These are phyloP conservation scores for Drosophila kanekoi DNA, from an alignment of 2,888 invertebrate genomes.

Conservation along the genomic window DNA sequence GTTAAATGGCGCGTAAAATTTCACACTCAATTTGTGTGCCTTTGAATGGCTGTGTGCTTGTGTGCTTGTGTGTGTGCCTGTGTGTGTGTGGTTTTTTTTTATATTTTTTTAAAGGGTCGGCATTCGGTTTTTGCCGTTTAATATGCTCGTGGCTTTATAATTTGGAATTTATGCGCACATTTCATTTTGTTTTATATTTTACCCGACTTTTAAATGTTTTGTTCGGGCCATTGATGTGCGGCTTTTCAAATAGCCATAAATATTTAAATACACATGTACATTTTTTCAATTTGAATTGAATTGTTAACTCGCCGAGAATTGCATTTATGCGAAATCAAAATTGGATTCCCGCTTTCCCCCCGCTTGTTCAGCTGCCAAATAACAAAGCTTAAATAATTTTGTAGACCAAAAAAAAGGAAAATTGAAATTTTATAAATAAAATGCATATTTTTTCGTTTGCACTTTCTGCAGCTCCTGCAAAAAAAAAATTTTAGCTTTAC, in stretches of 20 bases:
- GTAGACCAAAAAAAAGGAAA: slow-evolving; percentile 6
- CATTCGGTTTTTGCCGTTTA: slow-evolving; percentile 35
- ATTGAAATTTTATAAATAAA: slow-evolving; percentile 28
- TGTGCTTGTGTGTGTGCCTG: slow-evolving; percentile 7
- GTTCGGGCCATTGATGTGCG: slow-evolving; percentile 31
- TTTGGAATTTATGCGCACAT: slow-evolving; percentile 67
- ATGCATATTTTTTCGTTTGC: slow-evolving; percentile 11
- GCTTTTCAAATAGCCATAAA: slow-evolving; percentile 26
- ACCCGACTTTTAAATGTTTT: slow-evolving; percentile 25
- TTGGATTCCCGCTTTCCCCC: slow-evolving; percentile 13
- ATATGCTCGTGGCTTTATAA: slow-evolving; percentile 60
- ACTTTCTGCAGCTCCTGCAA: slow-evolving; percentile 1
- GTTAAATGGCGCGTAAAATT: slow-evolving; percentile 76
- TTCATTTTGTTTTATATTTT: slow-evolving; percentile 11
- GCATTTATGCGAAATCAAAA: slow-evolving; percentile 11
- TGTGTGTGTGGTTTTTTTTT: slow-evolving; percentile 13
- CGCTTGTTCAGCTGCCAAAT: slow-evolving; percentile 10
- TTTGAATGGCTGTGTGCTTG: slow-evolving; percentile 13
- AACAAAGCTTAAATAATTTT: slow-evolving; percentile 31
- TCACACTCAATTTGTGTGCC: slow-evolving; percentile 72
- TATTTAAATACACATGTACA: slow-evolving; percentile 27
- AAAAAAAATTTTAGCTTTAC: not conserved
- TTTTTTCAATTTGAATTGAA: slow-evolving; percentile 5
- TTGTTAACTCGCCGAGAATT: not conserved
- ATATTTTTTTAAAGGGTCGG: slow-evolving; percentile 30